These are phyloP conservation scores for Teleiodes luculella DNA, from an alignment of 2,888 invertebrate species.

Conservation along the genomic window DNA sequence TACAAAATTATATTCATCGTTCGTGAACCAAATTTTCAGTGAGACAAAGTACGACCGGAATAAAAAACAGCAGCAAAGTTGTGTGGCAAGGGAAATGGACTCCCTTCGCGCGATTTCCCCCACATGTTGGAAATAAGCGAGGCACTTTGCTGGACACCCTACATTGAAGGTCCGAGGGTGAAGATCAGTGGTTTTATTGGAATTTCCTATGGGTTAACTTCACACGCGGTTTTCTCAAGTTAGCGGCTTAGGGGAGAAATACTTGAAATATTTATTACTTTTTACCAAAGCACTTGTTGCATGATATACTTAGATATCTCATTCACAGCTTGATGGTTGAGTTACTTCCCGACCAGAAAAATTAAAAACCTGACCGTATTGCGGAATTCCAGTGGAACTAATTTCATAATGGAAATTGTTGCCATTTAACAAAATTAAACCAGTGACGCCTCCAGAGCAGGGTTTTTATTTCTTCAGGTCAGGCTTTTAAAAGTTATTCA, in stretches of 20 bases:
- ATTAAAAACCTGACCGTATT: too few relatives aligned
- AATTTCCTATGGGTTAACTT: slow-evolving; percentile 67
- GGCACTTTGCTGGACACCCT: slow-evolving; percentile 73
- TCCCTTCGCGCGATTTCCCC: slow-evolving; percentile 59
- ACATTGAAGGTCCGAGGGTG: slow-evolving; percentile 65
- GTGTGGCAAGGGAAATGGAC: slow-evolving; percentile 32
- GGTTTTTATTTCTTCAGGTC: too few relatives aligned
- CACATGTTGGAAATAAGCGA: slow-evolving; percentile 73
- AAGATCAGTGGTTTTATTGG: slow-evolving; percentile 66
- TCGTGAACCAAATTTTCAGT: background rate
- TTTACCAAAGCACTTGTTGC: background rate
- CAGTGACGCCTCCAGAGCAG: too few relatives aligned
- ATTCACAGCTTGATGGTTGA: too few relatives aligned
- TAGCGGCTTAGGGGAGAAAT: slow-evolving; percentile 26
- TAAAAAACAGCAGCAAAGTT: slow-evolving; percentile 15
- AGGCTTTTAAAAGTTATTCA: too few relatives aligned
- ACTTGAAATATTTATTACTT: background rate
- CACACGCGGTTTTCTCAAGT: slow-evolving; percentile 47
- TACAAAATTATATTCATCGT: slow-evolving; percentile 30
- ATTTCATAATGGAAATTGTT: too few relatives aligned
- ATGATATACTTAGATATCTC: too few relatives aligned
- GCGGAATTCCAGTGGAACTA: too few relatives aligned
- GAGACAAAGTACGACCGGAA: slow-evolving; percentile 18
- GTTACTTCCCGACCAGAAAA: too few relatives aligned
- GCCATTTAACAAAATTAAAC: too few relatives aligned